Evolutionary conservation across 2,888 invertebrate genomes (phyloP).

Genomic region (Corbicula japonica): DNA sequence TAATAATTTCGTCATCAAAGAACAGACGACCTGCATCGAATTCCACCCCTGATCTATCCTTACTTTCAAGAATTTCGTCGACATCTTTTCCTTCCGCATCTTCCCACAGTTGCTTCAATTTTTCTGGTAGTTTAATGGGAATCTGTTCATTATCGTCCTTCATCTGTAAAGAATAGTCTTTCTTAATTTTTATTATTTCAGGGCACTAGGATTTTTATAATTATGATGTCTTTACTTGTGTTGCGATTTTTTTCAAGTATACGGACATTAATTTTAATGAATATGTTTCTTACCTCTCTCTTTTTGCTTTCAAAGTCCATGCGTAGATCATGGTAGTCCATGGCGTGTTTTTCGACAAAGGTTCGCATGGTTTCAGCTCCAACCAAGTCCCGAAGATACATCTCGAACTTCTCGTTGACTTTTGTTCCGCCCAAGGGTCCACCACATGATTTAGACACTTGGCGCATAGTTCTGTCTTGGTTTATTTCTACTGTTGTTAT

Average conservation of each 20-base stretch:
- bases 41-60: neutral
- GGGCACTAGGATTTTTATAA: no score
- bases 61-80: conserved; percentile 11
- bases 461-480: conserved; percentile 33
- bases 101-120: conserved; percentile 19
- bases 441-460: conserved; percentile 39
- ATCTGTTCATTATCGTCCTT: neutral
- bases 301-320: conserved; percentile 22
- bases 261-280: neutral
- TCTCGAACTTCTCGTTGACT: conserved; percentile 33
- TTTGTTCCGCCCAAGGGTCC: conserved; percentile 45
- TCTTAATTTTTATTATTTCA: no score
- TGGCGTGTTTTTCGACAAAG: conserved; percentile 5
- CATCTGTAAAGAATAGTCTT: neutral
- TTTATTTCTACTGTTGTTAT: conserved; percentile 43
- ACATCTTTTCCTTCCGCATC: conserved; percentile 9
- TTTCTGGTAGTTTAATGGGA: conserved; percentile 11
- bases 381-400: conserved; percentile 26
- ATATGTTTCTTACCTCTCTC: conserved; percentile 10
- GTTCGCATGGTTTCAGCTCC: conserved; percentile 12
- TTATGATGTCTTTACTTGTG: neutral
- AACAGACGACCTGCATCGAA: conserved; percentile 20
- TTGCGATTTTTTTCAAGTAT: neutral
- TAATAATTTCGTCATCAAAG: conserved; percentile 26
- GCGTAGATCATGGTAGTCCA: conserved; percentile 13